Evolutionary conservation across 2,888 invertebrate species (phyloP), one percentile per base, ranked within the genome.

Genomic region (Volucella inanis): DNA sequence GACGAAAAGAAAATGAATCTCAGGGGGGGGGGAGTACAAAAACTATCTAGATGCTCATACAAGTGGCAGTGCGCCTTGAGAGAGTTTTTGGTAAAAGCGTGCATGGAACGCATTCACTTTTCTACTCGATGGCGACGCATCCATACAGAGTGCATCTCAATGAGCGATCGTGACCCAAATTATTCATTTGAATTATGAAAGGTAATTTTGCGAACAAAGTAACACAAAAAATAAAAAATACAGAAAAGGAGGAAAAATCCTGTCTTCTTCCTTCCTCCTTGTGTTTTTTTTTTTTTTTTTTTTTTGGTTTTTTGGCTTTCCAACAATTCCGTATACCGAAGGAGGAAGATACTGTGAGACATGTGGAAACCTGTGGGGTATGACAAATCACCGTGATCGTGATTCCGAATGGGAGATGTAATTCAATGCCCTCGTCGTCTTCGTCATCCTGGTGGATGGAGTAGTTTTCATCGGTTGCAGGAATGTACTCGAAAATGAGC

Each of bases 111-210:
- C 81, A 76, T 81, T 85, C 85, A 85, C 80, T 85, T 85, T 81
- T 76, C 6, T 59, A 11, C 64, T 22, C 45, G 22, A 68, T 67
- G 43, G 52, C 68, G 31, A 79, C 84, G 75, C 80, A 84, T 71
- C 65, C 71, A 81, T 55, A 50, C 76, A 68, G 31, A 31, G 64
- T 70, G 79, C 65, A 83, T 79, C 74, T 70, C 80, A 81, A 75
- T 81, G 81, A 67, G 47, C 85, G 85, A 85, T 85, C 85, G 85
- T 85, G 85, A 85, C 85, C 85, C 76, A 85, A 85, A 85, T 85
- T 85, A 85, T 81, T 85, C 81, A 85, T 85, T 77, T 76, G 81
- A 81, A 72, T 85, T 85, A 85, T 85, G 85, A 85, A 85, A 85
- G 77, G 85, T 41, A 85, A 81, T 72, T 85, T 85, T 15, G 71